Evolutionary conservation across 2,888 invertebrate genomes (phyloP).

Genomic region (Miltochrista miniata): DNA sequence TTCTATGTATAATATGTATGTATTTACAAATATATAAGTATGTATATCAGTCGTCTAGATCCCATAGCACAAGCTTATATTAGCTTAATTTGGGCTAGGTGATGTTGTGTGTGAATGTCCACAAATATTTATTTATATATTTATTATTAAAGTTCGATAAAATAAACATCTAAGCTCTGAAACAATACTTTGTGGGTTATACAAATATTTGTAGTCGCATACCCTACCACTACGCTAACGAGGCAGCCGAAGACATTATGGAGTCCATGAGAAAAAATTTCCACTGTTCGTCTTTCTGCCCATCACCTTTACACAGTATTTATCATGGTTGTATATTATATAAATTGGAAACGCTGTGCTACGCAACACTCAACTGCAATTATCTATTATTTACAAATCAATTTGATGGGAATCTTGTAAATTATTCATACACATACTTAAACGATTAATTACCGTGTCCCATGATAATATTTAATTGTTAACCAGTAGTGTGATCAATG

Average conservation of each 20-base stretch:
- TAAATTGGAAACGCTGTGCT: not conserved
- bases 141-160: too few relatives aligned
- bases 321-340: conserved; percentile 1
- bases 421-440: conserved; percentile 7
- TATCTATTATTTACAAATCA: conserved; percentile 8
- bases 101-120: too few relatives aligned
- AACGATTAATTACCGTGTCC: conserved; percentile 10
- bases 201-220: not conserved
- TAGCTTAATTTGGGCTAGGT: too few relatives aligned
- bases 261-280: not conserved
- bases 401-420: conserved; percentile 11
- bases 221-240: not conserved
- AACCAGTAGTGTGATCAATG: conserved; percentile 23
- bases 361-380: not conserved
- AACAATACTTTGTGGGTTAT: too few relatives aligned
- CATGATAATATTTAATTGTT: conserved; percentile 16
- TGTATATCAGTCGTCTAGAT: too few relatives aligned
- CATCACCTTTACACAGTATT: not conserved
- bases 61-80: too few relatives aligned
- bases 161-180: too few relatives aligned
- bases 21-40: too few relatives aligned
- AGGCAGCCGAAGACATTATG: too few relatives aligned
- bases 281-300: not conserved
- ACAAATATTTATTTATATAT: too few relatives aligned
- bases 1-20: too few relatives aligned